Percentiles rank a stretch among this genome's conserved stretches.
Conservation (phyloP, 2,113 vertebrate genomes). For the Isichthys henryi region DNA sequence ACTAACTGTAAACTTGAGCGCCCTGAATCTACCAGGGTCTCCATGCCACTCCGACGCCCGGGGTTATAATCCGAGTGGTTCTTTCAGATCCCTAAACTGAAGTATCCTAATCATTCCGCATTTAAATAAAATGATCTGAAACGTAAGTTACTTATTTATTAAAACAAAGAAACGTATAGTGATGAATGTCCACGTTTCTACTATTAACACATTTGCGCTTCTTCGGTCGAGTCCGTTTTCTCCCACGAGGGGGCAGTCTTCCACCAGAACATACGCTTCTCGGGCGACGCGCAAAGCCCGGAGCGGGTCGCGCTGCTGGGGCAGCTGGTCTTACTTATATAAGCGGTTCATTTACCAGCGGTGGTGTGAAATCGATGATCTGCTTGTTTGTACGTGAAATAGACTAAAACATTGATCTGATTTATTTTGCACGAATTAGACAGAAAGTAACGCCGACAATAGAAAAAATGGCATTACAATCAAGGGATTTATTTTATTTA, state of each 20-base stretch:
- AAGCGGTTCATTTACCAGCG: not conserved
- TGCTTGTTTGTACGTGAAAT: not conserved
- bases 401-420: not conserved
- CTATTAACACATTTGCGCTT: not conserved
- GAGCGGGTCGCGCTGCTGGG: not conserved
- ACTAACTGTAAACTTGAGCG: no score
- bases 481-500: not conserved
- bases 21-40: no score
- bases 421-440: not conserved
- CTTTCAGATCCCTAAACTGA: not conserved
- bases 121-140: not conserved
- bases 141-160: no score
- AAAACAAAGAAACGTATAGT: not conserved
- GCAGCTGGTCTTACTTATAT: not conserved
- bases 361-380: not conserved
- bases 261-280: not conserved
- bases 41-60: no score
- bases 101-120: not conserved
- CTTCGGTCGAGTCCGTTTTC: not conserved
- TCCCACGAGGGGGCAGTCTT: not conserved
- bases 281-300: not conserved
- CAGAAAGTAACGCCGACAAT: not conserved
- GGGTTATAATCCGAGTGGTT: not conserved
- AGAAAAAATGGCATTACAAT: not conserved
- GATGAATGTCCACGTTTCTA: not conserved